Percentiles rank a stretch among this genome's conserved stretches.
Conservation (phyloP, 2,888 invertebrate genomes). For the Cerastis leucographa region DNA sequence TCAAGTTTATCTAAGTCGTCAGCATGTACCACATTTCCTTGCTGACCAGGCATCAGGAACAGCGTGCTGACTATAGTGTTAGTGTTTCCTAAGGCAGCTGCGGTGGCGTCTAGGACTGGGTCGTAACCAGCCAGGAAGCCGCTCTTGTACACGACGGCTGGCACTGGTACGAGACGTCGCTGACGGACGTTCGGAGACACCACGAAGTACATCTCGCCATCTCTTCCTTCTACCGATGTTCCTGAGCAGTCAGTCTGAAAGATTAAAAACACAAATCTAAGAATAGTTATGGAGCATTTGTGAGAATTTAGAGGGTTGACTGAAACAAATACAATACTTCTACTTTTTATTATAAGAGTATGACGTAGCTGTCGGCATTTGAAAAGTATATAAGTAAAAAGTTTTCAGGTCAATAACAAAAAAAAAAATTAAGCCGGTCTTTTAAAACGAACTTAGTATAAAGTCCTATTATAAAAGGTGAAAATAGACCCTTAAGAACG, state of each 20-base stretch:
- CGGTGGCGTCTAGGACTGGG: slow-evolving; percentile 95
- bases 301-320: neutral
- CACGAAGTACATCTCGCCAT: slow-evolving; percentile 96
- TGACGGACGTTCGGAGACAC: slow-evolving; percentile 95
- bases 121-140: slow-evolving; percentile 96
- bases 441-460: no score
- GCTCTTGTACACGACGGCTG: slow-evolving; percentile 94
- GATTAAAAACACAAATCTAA: slow-evolving; percentile 25
- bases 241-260: slow-evolving; percentile 95
- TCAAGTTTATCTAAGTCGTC: slow-evolving; percentile 95
- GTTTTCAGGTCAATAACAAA: no score
- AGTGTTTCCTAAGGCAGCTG: slow-evolving; percentile 93
- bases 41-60: slow-evolving; percentile 96
- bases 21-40: slow-evolving; percentile 94
- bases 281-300: neutral
- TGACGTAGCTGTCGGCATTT: no score
- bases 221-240: slow-evolving; percentile 94
- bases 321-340: neutral
- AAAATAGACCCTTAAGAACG: no score
- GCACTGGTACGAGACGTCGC: slow-evolving; percentile 95
- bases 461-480: no score
- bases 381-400: no score
- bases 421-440: no score
- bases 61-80: slow-evolving; percentile 94
- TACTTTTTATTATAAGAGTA: neutral